Conservation (phyloP, 2,888 invertebrate species). For the Pseudoips prasinana region DNA sequence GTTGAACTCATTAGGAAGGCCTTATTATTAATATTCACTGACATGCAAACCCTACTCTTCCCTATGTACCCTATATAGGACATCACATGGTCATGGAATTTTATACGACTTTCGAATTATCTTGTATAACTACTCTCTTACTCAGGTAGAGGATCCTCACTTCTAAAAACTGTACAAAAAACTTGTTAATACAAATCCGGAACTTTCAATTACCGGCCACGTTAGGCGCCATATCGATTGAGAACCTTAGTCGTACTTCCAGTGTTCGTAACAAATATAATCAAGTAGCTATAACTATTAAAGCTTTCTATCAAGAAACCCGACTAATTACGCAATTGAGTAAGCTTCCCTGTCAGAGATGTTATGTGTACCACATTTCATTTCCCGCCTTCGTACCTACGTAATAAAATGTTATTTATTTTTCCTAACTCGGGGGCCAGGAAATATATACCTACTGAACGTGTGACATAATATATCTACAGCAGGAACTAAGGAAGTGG, state of each 20-base stretch:
- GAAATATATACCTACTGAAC: conserved; percentile 23
- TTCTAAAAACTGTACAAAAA: no score
- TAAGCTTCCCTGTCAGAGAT: conserved; percentile 1
- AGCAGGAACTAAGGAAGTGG: conserved; percentile 28
- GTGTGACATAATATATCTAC: conserved; percentile 32
- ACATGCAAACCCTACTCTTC: no score
- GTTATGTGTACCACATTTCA: conserved; percentile 20
- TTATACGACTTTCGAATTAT: no score
- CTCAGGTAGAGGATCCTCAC: no score
- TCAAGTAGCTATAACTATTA: conserved; percentile 6
- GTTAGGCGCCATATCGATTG: no score
- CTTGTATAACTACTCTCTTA: no score
- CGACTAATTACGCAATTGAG: conserved; percentile 20
- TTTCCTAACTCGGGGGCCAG: conserved; percentile 13
- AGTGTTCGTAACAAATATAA: conserved; percentile 6
- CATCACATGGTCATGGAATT: no score
- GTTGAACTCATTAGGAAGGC: no score
- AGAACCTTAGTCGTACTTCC: conserved; percentile 21
- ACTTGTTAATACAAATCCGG: no score
- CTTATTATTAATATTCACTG: no score
- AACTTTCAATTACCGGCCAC: no score
- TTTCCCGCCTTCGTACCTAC: conserved; percentile 15
- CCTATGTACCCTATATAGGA: no score
- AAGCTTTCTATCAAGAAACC: conserved; percentile 5
- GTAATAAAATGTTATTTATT: conserved; percentile 14